A percentile compares a stretch with the other conserved stretches of the same genome.
These are phyloP conservation scores for Peucedramus taeniatus DNA, from an alignment of 2,113 vertebrate genomes.

Conservation along the genomic window DNA sequence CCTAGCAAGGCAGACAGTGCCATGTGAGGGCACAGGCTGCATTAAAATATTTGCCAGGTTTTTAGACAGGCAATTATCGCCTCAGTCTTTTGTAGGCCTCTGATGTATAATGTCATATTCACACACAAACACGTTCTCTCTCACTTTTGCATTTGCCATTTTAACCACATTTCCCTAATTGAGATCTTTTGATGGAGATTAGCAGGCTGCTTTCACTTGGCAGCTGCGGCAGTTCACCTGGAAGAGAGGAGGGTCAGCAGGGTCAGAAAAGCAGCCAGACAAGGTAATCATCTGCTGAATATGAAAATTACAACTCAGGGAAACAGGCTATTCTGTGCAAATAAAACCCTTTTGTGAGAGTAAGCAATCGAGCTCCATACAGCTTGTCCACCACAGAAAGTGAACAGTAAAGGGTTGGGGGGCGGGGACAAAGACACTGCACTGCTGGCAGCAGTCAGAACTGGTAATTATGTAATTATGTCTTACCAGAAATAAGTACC, in stretches of 20 bases:
- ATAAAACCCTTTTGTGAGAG: background rate
- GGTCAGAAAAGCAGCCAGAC: background rate
- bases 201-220: background rate
- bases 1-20: background rate
- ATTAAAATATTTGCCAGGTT: background rate
- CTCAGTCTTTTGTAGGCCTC: background rate
- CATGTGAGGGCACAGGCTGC: background rate
- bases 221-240: background rate
- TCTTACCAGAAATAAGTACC: background rate
- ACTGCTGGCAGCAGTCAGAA: background rate
- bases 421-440: background rate
- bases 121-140: background rate
- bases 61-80: slow-evolving; percentile 23
- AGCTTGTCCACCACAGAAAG: background rate
- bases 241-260: background rate
- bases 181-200: background rate
- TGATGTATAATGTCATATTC: background rate
- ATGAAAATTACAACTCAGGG: background rate
- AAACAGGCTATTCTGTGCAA: background rate
- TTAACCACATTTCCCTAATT: background rate
- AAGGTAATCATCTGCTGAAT: background rate
- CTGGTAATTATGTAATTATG: background rate
- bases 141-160: slow-evolving; percentile 17
- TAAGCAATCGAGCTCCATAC: background rate
- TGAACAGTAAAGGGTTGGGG: background rate